phyloP scores from a whole-genome alignment of 2,113 vertebrate genomes.

The Chionomys nivalis region DNA sequence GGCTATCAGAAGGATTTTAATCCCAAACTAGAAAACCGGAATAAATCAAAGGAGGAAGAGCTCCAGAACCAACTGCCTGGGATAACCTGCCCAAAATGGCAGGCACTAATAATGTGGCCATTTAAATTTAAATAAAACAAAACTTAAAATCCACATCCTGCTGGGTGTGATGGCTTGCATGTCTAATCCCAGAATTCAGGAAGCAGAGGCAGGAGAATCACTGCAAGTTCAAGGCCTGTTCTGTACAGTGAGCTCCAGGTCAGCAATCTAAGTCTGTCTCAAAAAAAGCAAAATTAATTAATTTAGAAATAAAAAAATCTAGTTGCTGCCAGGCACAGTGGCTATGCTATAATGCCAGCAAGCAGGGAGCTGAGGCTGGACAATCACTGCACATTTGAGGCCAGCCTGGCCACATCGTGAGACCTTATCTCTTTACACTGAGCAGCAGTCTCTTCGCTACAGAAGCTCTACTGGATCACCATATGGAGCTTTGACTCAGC shows the following conservation, averaged over 20 bases:
- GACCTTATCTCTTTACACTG: neutral
- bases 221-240: neutral
- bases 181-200: neutral
- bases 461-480: neutral
- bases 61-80: neutral
- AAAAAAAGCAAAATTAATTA: neutral
- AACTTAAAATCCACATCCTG: neutral
- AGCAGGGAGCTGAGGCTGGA: neutral
- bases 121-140: conserved; percentile 19
- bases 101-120: neutral
- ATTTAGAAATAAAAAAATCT: neutral
- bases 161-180: neutral
- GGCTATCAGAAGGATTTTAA: neutral
- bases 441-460: neutral
- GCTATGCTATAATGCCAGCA: neutral
- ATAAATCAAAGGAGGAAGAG: neutral
- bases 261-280: neutral
- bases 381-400: neutral
- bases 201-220: neutral
- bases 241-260: neutral
- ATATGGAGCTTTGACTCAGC: neutral
- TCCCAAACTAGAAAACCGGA: neutral
- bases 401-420: neutral
- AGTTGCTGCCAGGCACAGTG: neutral
- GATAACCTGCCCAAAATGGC: neutral